Evolutionary conservation across 1,140 invertebrate genomes (phyloP), one percentile per base, ranked within the genome.

Genomic region (Arion vulgaris): DNA sequence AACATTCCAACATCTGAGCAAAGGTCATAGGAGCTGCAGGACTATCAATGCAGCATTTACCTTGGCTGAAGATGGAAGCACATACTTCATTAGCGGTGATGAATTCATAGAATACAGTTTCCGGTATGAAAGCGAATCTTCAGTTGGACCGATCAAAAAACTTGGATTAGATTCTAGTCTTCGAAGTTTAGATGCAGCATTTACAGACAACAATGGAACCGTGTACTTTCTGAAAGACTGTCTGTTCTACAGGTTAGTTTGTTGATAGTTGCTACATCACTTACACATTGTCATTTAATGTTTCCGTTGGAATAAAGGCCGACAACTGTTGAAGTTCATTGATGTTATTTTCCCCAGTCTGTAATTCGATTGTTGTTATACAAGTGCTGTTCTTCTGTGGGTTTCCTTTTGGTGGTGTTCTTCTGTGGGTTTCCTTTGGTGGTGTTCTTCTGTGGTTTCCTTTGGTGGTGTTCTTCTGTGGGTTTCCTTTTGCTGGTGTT

Each of bases 91-190:
- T 2, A 76, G 74, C 28, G 49, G 49, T 1, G 34, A 34, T 15
- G 74, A 76, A 23, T 76, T 53, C 74, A 76, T 76, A 26, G 49
- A 76, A 34, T 76, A 76, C 49, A 76, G 36, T 34, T 36, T 51
- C 28, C 51, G 34, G 1, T 36, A 36, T 19, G 49, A 76, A 23
- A 76, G 41, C 39, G 74, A 76, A 28, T 15, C 23, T 32, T 7
- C 4, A 36, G 41, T 76, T 1, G 74, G 41, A 11, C 74, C 13
- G 53, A n/a, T 76, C 23, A 17, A 1, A 28, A 28, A 76, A 11
- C 32, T 76, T 1, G 74, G 74, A 32, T 17, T 76, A 28, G n/a
- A 34, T 1, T 15, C 28, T 23, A 23, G 1, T 49, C 41, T 76
- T 5, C 4, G 2, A 34, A 28, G 53, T 57, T 1, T 45, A 2